phyloP scores from a whole-genome alignment of 2,113 vertebrate genomes.

The Oryzias curvinotus region DNA sequence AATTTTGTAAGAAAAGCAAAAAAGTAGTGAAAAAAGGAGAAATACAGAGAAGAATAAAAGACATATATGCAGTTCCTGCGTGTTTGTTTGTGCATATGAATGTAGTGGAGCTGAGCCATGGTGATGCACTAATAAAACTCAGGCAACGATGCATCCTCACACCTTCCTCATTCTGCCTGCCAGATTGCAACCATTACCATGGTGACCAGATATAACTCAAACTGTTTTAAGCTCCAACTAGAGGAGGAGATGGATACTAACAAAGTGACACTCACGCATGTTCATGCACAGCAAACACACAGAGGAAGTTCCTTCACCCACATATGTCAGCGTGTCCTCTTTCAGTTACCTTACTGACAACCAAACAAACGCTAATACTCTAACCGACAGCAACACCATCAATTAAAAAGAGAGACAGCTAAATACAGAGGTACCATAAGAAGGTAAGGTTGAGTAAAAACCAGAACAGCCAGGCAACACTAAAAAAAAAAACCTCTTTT shows the following conservation, averaged over 20 bases:
- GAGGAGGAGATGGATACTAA: conserved; percentile 72
- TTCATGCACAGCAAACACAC: conserved; percentile 34
- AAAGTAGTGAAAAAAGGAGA: no score
- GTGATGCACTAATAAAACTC: conserved; percentile 78
- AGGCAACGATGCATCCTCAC: conserved; percentile 79
- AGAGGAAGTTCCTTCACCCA: conserved; percentile 53
- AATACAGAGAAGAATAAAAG: neutral
- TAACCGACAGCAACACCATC: conserved; percentile 57
- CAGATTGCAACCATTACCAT: conserved; percentile 77
- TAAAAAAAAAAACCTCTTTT: conserved; percentile 47
- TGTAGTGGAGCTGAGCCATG: conserved; percentile 42
- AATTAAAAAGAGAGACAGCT: conserved; percentile 52
- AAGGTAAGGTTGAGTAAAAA: conserved; percentile 46
- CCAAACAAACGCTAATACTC: conserved; percentile 66
- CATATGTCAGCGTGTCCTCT: conserved; percentile 46
- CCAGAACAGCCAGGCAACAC: conserved; percentile 51
- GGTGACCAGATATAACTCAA: conserved; percentile 80
- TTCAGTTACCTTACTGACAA: conserved; percentile 57
- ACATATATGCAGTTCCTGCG: conserved; percentile 9
- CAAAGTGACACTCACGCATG: conserved; percentile 57
- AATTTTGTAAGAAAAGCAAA: no score
- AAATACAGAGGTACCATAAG: conserved; percentile 46
- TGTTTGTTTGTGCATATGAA: conserved; percentile 26
- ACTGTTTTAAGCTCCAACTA: conserved; percentile 78
- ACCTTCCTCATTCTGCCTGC: conserved; percentile 75